phyloP scores from a whole-genome alignment of 2,797 vertebrate genomes.

The Rhodeus uyekii region DNA sequence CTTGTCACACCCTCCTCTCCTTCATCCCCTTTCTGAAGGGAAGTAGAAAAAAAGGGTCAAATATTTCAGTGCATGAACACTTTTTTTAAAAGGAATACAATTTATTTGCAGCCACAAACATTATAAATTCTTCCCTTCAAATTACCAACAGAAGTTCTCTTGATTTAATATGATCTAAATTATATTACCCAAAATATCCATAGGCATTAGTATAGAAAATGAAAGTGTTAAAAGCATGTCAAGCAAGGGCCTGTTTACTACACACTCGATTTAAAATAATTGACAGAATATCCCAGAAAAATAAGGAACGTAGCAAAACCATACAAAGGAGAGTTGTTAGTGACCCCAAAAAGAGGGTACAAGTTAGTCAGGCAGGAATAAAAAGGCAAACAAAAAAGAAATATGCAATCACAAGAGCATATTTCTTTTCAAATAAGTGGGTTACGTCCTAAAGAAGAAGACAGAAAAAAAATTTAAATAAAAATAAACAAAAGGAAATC shows the following conservation, averaged over 20 bases:
- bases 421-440: conserved; percentile 46
- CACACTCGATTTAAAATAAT: background rate
- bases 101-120: background rate
- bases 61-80: background rate
- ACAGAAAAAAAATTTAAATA: conserved; percentile 33
- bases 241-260: background rate
- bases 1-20: conserved; percentile 96
- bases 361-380: conserved; percentile 17
- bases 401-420: conserved; percentile 26
- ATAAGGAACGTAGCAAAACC: background rate
- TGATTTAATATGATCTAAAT: background rate
- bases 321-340: conserved; percentile 12
- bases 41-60: conserved; percentile 23
- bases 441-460: conserved; percentile 27
- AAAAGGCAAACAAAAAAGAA: conserved; percentile 36
- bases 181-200: conserved; percentile 14
- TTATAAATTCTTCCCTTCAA: background rate
- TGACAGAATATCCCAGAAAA: conserved; percentile 33
- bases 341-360: conserved; percentile 23
- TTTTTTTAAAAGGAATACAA: conserved; percentile 4
- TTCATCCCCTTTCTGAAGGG: conserved; percentile 88
- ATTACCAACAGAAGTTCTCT: background rate
- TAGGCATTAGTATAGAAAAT: conserved; percentile 10
- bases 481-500: conserved; percentile 80
- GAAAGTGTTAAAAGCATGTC: conserved; percentile 3